Base-by-base conservation (phyloP, 2,113 vertebrate species). In the Hippocampus comes region DNA sequence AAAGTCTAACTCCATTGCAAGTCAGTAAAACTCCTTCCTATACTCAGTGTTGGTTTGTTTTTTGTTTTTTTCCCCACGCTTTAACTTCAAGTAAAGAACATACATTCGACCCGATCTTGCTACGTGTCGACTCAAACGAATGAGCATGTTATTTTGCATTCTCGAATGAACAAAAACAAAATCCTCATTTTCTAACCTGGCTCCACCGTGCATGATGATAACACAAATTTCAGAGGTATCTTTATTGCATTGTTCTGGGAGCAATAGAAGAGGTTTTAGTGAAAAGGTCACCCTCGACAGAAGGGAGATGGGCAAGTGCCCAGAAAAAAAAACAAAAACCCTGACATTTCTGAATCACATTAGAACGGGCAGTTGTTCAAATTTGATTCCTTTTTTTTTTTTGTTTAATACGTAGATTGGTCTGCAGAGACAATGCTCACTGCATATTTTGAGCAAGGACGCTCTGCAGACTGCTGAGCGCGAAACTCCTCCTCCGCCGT, bases 1-100 rank as follows among this genome's bases (percentile, higher is more conserved):
- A 88, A 92, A 93, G 86, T 82, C 90, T 90, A 71, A 93, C 77
- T 85, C 75, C 89, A 87, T 87, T 96, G 94, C 94, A 96, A 96
- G 95, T 92, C 90, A 87, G 87, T 57, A 90, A 83, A 84, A 71
- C 79, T n/a, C 53, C 30, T 34, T 42, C 18, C 30, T 30, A 30
- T 60, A 56, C 43, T 84, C 79, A 53, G 18, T 30, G 30, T 27
- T 27, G 1, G 27, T 27, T 27, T 27, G 27, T 27, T 27, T 20
- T 25, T n/a, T n/a, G 20, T 74, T 55, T 51, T 51, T 53, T 57
- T 67, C 6, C 10, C 15, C 38, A 34, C 34, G 34, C 34, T 38
- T 46, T 23, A 8, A 65, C 41, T 65, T 43, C 21, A 51, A 67
- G 65, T 25, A 1, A 85, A 74, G 70, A 38, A 38, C 34, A 38